Evolutionary conservation across 1,140 invertebrate genomes (phyloP), one percentile per base, ranked within the genome.

Genomic region (Rhynchophorus ferrugineus): DNA sequence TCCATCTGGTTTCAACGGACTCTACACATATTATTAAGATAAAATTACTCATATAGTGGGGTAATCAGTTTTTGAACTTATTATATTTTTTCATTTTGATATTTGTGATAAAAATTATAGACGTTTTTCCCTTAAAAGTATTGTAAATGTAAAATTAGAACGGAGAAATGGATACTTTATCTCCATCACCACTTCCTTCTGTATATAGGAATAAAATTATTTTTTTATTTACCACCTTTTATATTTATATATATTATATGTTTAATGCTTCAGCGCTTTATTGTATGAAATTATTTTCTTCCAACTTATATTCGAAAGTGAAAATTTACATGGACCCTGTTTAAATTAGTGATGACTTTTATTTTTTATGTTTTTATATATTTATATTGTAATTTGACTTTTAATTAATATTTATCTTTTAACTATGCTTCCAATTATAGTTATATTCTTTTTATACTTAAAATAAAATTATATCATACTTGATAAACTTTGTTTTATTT

Each of bases 341-440:
- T n/a, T n/a, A n/a, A n/a, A 29, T 29, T 29, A 29, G 5, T 29
- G 5, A 29, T 29, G 11, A 6, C 24, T 29, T 29, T 18, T 14
- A 41, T 20, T 14, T 41, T 19, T 18, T 17, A 41, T 17, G 14
- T 17, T 19, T 11, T 41, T 17, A 11, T 41, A 17, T 20, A 41
- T n/a, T 14, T 37, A 37, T 37, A 33, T 37, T 37, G 14, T 37
- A 2, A 6, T 2, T 2, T 37, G 14, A 3, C 17, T 37, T 37
- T 2, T 16, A 42, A 22, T 9, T 9, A 34, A 20, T 35, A 37
- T 37, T 39, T 38, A 18, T 37, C 46, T 24, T 14, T 38, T 21
- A 49, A 21, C 37, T 44, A 51, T 51, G 49, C 49, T 51, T 51
- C 49, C 49, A 51, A 36, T 50, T 49, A 38, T 49, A 43, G 39